Percentiles rank a stretch among this genome's conserved stretches.
Evolutionary conservation across 2,888 invertebrate genomes (phyloP).

Genomic region (Nezara viridula): DNA sequence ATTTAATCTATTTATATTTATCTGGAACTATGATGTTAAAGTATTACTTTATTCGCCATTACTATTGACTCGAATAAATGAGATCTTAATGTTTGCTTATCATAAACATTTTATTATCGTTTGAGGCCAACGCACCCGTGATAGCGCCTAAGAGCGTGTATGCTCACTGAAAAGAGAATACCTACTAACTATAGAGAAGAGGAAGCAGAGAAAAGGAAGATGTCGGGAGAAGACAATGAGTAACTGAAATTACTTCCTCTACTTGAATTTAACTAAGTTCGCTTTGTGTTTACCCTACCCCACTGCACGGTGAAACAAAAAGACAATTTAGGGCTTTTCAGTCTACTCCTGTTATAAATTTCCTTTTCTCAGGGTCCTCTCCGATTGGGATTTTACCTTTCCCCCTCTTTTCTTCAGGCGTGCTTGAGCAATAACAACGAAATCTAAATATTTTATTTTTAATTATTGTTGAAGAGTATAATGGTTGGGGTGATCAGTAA

Average conservation of each 20-base stretch:
- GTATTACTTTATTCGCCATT: too few relatives aligned
- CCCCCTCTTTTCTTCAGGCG: neutral
- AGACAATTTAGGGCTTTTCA: constrained; percentile 34
- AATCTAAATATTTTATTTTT: neutral
- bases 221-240: neutral
- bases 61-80: too few relatives aligned
- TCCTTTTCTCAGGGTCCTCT: neutral
- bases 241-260: constrained; percentile 38
- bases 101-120: neutral
- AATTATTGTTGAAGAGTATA: too few relatives aligned
- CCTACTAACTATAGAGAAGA: neutral
- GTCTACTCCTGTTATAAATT: constrained; percentile 16
- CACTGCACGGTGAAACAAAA: neutral
- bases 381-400: neutral
- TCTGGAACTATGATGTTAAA: too few relatives aligned
- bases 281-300: neutral
- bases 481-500: too few relatives aligned
- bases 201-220: neutral
- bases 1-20: too few relatives aligned
- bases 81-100: too few relatives aligned
- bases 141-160: neutral
- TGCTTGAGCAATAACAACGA: neutral
- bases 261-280: constrained; percentile 33
- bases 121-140: neutral
- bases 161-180: neutral